phyloP scores from a whole-genome alignment of 2,113 vertebrate species.

The Pterocles orientalis region DNA sequence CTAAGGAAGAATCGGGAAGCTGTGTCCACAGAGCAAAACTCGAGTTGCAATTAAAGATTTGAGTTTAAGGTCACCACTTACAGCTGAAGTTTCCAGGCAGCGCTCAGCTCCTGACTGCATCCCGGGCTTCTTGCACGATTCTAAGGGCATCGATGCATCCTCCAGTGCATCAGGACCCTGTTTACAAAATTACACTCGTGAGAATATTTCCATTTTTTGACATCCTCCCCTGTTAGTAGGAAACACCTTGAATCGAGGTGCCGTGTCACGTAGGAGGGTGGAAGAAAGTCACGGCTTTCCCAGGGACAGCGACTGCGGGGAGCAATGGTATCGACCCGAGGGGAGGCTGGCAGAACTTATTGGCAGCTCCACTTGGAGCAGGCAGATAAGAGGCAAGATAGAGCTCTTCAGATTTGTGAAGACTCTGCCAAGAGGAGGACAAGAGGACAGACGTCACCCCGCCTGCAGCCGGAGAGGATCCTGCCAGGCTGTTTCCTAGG shows the following conservation, averaged over 20 bases:
- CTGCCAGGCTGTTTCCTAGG: neutral
- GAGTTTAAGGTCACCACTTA: neutral
- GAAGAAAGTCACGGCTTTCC: neutral
- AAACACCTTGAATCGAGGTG: neutral
- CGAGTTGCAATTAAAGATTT: neutral
- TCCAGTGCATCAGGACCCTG: neutral
- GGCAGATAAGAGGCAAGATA: neutral
- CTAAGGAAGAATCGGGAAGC: too few relatives aligned
- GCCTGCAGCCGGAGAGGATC: neutral
- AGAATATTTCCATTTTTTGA: neutral
- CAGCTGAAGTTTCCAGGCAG: neutral
- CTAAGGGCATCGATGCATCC: neutral
- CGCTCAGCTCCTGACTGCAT: neutral
- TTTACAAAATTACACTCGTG: neutral
- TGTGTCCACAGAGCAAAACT: neutral
- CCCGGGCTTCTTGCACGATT: neutral
- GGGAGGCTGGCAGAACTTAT: neutral
- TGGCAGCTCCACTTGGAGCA: neutral
- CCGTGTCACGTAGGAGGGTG: neutral
- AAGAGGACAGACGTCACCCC: neutral
- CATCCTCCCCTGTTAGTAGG: neutral
- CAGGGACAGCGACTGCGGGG: too few relatives aligned
- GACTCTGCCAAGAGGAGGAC: neutral
- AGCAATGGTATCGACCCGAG: neutral
- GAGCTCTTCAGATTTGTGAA: neutral